phyloP scores from a whole-genome alignment of 2,888 invertebrate species.

The Synergus laeviventris region DNA sequence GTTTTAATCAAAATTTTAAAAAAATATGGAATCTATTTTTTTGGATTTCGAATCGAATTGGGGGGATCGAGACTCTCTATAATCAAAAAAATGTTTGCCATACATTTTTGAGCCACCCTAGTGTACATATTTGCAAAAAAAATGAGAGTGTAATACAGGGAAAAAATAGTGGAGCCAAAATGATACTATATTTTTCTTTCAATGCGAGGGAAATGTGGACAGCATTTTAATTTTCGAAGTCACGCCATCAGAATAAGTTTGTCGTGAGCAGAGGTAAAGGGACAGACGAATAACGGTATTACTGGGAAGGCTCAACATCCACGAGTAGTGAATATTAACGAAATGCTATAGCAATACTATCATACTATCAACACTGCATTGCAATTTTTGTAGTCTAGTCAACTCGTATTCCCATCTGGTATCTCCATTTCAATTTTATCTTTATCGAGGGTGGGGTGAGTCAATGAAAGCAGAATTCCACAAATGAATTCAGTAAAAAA shows the following conservation, averaged over 20 bases:
- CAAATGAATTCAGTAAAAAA: not conserved
- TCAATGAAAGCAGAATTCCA: not conserved
- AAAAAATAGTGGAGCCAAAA: not conserved
- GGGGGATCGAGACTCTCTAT: no score
- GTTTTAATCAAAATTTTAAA: no score
- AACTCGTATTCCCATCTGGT: conserved; percentile 22
- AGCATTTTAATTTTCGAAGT: conserved; percentile 12
- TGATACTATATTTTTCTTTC: not conserved
- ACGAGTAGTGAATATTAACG: conserved; percentile 35
- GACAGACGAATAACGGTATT: conserved; percentile 11
- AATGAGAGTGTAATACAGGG: no score
- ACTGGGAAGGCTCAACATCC: conserved; percentile 22
- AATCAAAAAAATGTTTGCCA: not conserved
- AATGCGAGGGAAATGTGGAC: not conserved
- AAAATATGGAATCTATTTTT: no score
- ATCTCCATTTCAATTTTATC: conserved; percentile 34
- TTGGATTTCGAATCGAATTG: no score
- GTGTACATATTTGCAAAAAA: not conserved
- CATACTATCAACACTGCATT: not conserved
- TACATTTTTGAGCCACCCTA: no score
- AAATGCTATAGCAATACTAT: not conserved
- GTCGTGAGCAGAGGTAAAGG: not conserved
- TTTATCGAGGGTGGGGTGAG: not conserved
- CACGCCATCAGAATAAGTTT: conserved; percentile 19
- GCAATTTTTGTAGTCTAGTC: conserved; percentile 32